These are phyloP conservation scores for Paratilapia polleni DNA, from an alignment of 2,113 vertebrate genomes.

Conservation along the genomic window DNA sequence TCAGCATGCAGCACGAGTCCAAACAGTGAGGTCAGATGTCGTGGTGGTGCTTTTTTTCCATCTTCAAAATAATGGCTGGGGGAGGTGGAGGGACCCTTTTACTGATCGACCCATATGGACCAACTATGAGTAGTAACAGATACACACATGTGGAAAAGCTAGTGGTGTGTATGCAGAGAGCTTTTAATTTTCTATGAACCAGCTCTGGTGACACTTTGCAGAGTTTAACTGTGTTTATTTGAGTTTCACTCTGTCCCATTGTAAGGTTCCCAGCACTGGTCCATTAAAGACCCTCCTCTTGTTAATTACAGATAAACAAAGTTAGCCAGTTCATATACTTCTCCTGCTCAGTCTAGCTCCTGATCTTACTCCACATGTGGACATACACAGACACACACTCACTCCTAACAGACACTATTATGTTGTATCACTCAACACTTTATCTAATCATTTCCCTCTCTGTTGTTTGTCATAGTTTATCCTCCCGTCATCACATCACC, in stretches of 20 bases:
- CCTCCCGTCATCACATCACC: not conserved
- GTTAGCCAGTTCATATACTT: constrained; percentile 18
- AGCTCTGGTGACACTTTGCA: constrained; percentile 48
- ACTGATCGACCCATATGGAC: not conserved
- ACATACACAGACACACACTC: not conserved
- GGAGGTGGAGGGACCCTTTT: not conserved
- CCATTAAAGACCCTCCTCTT: constrained; percentile 51
- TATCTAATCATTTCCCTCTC: constrained; percentile 35
- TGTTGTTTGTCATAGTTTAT: constrained; percentile 25
- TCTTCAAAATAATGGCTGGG: not conserved
- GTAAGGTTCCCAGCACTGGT: constrained; percentile 30
- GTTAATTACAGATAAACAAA: constrained; percentile 59
- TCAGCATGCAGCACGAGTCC: constrained; percentile 18
- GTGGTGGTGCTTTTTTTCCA: constrained; percentile 15
- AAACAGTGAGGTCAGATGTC: constrained; percentile 64
- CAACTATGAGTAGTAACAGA: constrained; percentile 7
- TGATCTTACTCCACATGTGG: constrained; percentile 30
- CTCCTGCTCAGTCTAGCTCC: constrained; percentile 9
- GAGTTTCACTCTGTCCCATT: constrained; percentile 53
- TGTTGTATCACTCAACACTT: constrained; percentile 32
- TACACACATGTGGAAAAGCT: not conserved
- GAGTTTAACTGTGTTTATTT: constrained; percentile 72
- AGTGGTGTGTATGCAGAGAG: constrained; percentile 13
- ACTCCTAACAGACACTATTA: not conserved
- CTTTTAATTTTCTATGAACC: constrained; percentile 54